phyloP scores from a whole-genome alignment of 1,140 invertebrate genomes.

The Orchestia grillus region DNA sequence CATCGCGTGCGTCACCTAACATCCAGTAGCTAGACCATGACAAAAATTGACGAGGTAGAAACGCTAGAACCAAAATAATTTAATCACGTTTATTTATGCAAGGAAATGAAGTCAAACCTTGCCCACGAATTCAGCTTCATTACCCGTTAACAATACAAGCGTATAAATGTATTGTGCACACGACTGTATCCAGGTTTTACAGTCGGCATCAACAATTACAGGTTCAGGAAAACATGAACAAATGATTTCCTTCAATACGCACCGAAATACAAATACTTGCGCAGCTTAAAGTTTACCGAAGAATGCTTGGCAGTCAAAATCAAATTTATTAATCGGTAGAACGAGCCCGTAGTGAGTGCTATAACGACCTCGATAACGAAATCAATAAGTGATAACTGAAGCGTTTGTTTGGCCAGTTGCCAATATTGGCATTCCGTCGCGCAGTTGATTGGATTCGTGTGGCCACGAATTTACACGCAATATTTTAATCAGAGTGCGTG shows the following conservation, averaged over 20 bases:
- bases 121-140: no score
- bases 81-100: no score
- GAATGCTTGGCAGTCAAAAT: neutral
- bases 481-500: neutral
- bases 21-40: neutral
- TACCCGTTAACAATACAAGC: no score
- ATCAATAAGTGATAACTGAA: neutral
- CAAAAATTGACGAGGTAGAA: neutral
- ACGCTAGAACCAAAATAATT: no score
- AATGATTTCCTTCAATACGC: neutral
- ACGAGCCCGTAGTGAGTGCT: neutral
- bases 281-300: neutral
- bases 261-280: neutral
- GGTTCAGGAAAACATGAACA: neutral
- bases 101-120: no score
- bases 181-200: neutral
- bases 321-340: neutral
- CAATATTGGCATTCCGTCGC: neutral
- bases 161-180: neutral
- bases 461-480: neutral
- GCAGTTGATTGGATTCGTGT: neutral
- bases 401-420: neutral
- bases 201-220: neutral
- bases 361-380: neutral
- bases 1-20: neutral